Base-by-base conservation (phyloP, 2,797 vertebrate species). In the Rhinophrynus dorsalis region DNA sequence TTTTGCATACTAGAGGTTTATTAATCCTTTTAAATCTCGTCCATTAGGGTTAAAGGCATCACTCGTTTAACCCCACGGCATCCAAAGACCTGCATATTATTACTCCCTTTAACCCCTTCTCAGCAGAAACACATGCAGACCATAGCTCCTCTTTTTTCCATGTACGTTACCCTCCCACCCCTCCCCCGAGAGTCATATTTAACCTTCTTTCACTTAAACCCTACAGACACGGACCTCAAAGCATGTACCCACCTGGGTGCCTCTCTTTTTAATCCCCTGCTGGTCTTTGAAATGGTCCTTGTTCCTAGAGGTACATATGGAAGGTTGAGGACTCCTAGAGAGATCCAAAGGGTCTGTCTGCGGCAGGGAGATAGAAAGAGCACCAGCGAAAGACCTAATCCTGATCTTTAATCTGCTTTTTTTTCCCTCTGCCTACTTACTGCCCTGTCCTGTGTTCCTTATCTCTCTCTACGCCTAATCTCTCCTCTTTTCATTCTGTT, bases 371-470 rank as follows among this genome's bases (percentile, higher is more conserved):
- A 48, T 64, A 40, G 26, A 51, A n/a, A n/a, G 23, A 23, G 24
- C 45, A 44, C 30, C 23, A 7, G 24, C n/a, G 38, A 70, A 52
- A 17, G 24, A 44, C 62, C 37, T 74, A 67, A 66, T 67, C 70
- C 70, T 60, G 70, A 67, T 66, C 63, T 66, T 60, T 67, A 74
- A 71, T 71, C 68, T 71, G 51, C 68, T 64, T 71, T 69, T 59
- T 69, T 37, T 44, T 10, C 51, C 37, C 54, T 59, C 56, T 59
- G n/a, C 38, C 54, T 48, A 66, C 45, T 66, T 60, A 72, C 18
- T 27, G 38, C 42, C 57, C 29, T 8, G 35, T 47, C 56, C 55
- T 20, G 17, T 47, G 27, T 42, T 15, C 6, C 33, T 70, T 26
- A 33, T 38, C 59, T 58, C 60, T 44, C 17, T 6, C n/a, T 2